Conservation (phyloP, 1,140 invertebrate species). For the Melanaphis sacchari region DNA sequence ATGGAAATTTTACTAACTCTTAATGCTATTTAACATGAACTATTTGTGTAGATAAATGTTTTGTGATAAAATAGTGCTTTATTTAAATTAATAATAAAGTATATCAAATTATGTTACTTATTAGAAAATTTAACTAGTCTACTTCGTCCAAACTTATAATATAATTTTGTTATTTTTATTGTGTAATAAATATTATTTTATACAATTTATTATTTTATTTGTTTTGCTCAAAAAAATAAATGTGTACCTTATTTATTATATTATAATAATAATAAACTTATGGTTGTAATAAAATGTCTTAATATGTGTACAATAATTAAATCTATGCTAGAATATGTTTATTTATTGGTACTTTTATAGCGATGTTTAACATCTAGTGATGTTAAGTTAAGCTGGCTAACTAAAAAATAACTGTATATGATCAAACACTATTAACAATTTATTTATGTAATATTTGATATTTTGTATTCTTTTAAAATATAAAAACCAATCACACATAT, state of each 20-base stretch:
- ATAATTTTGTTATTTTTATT: not conserved
- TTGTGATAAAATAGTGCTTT: not conserved
- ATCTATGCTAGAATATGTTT: not conserved
- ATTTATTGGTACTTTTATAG: not conserved
- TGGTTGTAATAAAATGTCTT: not conserved
- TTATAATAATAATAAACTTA: not conserved
- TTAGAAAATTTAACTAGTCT: not conserved
- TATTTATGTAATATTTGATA: too few relatives aligned
- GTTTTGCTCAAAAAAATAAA: slow-evolving; percentile 24
- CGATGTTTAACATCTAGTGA: too few relatives aligned
- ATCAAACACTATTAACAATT: too few relatives aligned
- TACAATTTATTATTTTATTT: not conserved
- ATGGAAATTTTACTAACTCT: not conserved
- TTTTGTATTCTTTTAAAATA: too few relatives aligned
- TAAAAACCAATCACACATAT: too few relatives aligned
- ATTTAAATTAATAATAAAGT: not conserved
- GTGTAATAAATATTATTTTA: not conserved
- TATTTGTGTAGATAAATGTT: not conserved
- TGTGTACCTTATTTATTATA: not conserved
- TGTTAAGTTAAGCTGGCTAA: too few relatives aligned
- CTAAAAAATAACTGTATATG: too few relatives aligned
- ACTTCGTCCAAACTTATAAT: not conserved
- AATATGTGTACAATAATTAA: not conserved
- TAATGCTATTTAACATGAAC: not conserved
- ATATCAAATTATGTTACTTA: not conserved